These are phyloP conservation scores for Crotalus helleri DNA, from an alignment of 2,113 vertebrate genomes.

Conservation along the genomic window DNA sequence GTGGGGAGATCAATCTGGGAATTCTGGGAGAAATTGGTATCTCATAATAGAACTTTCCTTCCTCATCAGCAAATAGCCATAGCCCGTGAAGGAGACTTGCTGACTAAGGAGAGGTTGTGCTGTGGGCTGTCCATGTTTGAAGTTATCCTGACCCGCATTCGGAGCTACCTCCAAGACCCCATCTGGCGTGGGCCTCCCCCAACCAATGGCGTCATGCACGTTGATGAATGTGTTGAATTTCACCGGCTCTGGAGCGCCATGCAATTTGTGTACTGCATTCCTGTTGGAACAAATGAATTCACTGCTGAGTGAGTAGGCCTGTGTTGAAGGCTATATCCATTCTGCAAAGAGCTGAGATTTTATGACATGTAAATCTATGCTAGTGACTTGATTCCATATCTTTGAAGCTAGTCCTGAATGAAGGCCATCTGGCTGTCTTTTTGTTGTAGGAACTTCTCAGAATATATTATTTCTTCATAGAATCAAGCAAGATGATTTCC, in stretches of 20 bases:
- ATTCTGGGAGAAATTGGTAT: accelerated
- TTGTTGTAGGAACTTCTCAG: background rate
- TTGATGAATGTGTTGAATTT: conserved; percentile 97
- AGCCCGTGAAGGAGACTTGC: conserved; percentile 93
- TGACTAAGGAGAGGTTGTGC: conserved; percentile 98
- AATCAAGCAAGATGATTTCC: conserved; percentile 5
- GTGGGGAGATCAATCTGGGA: background rate
- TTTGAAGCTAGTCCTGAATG: background rate
- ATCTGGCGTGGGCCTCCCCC: conserved; percentile 97
- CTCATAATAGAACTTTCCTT: conserved; percentile 38
- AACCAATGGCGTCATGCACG: conserved; percentile 97
- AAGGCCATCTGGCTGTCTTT: background rate
- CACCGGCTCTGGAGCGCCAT: conserved; percentile 99
- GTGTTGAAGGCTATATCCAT: background rate
- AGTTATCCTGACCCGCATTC: conserved; percentile 94
- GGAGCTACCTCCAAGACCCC: conserved; percentile 94
- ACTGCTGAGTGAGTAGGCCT: conserved; percentile 89
- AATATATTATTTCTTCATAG: conserved; percentile 7
- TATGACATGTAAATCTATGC: background rate
- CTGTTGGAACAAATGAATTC: conserved; percentile 96
- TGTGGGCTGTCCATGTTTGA: conserved; percentile 99
- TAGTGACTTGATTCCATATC: background rate
- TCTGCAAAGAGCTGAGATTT: background rate
- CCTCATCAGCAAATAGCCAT: conserved; percentile 94
- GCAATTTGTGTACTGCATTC: conserved; percentile 99